Evolutionary conservation across 2,888 invertebrate genomes (phyloP).

Genomic region (Acrocyrtus sp.): DNA sequence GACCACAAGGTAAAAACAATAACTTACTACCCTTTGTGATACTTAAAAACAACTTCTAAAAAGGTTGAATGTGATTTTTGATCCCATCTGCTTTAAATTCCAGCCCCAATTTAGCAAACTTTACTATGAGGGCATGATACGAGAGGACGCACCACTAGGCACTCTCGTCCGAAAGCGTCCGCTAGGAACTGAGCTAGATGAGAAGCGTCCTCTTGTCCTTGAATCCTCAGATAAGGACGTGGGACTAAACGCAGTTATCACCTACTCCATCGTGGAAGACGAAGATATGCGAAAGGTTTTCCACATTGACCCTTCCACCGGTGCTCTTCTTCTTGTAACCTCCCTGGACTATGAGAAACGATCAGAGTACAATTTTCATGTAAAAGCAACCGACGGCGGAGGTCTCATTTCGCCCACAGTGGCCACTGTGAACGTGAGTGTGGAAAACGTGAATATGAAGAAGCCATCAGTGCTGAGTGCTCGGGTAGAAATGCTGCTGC

Average conservation of each 20-base stretch:
- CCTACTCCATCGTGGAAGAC: constrained; percentile 83
- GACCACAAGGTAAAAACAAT: constrained; percentile 53
- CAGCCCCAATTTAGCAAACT: constrained; percentile 54
- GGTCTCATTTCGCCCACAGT: constrained; percentile 80
- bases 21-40: background rate
- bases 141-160: constrained; percentile 78
- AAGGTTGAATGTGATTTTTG: background rate
- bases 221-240: constrained; percentile 87
- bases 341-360: constrained; percentile 83
- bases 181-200: constrained; percentile 67
- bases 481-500: constrained; percentile 60
- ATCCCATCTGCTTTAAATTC: background rate
- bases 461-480: constrained; percentile 53
- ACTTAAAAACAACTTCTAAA: background rate
- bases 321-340: constrained; percentile 82
- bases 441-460: constrained; percentile 67
- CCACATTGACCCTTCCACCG: constrained; percentile 87
- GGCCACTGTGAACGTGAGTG: constrained; percentile 81
- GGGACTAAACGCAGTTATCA: constrained; percentile 83
- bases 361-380: constrained; percentile 77
- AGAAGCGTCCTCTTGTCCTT: constrained; percentile 78
- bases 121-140: constrained; percentile 76
- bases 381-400: constrained; percentile 80
- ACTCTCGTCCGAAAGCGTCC: constrained; percentile 72
- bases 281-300: constrained; percentile 81